Base-by-base conservation (phyloP, 2,888 invertebrate genomes). In the Ptychoptera albimana region DNA sequence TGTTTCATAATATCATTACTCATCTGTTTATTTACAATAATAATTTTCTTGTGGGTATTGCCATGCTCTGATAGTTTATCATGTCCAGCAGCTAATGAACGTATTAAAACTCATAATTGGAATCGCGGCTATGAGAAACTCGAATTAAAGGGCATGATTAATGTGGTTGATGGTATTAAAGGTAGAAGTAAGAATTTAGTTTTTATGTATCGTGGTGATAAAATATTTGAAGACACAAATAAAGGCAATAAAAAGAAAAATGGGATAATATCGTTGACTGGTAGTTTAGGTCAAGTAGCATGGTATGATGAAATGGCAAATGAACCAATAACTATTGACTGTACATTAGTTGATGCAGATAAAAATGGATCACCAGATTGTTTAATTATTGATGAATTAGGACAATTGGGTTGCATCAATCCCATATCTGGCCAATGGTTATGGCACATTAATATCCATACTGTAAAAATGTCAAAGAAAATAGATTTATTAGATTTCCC, bases 31-130 rank as follows among this genome's bases (percentile, higher is more conserved):
- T 66, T 79, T 46, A 81, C 81, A 8, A 75, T 82, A 41, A 66
- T 84, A 37, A 71, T 79, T 55, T 88, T 83, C 57, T 64, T 82
- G 7, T 84, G 80, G 79, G 74, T 79, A 11, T 65, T 81, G 52
- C 86, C 86, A 0, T 87, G 86, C 55, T 73, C 77, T 4, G 78
- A 80, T 55, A 72, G 72, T 7, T 73, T 75, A 12, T 74, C 77
- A 43, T 85, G 85, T 52, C 71, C 76, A 10, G 68, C 66, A 1
- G 55, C 58, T 1, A 62, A 61, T 5, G 71, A 72, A 47, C 71
- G 72, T 56, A 63, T 74, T 15, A 75, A 71, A 56, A 75, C 77
- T 0, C 72, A 74, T 8, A 79, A 77, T 52, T 81, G 80, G 80
- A 72, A 79, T 48, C 68, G 75, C 40, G 74, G 76, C 37, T 79